Percentiles rank a stretch among this genome's conserved stretches.
phyloP scores from a whole-genome alignment of 2,797 vertebrate species.

The Cheracebus regulus region DNA sequence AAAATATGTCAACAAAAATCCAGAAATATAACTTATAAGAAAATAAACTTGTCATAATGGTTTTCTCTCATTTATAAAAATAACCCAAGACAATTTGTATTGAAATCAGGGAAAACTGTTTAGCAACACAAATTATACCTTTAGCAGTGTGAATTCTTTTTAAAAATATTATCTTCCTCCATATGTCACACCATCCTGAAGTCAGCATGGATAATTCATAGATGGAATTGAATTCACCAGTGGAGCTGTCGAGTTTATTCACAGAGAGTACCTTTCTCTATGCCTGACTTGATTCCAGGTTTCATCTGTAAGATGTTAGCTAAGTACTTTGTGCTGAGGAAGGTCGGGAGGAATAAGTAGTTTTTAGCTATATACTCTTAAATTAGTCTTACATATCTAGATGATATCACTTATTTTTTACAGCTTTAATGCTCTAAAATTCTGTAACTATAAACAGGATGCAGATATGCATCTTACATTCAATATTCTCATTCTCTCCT shows the following conservation, averaged over 20 bases:
- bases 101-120: not conserved
- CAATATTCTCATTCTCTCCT: not conserved
- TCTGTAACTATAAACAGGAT: not conserved
- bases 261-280: not conserved
- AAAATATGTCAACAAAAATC: not conserved
- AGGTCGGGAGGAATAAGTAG: not conserved
- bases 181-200: not conserved
- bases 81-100: not conserved
- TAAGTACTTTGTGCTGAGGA: not conserved
- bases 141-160: not conserved
- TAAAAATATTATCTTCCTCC: not conserved
- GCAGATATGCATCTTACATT: not conserved
- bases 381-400: not conserved
- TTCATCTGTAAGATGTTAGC: not conserved
- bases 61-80: not conserved
- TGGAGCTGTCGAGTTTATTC: not conserved
- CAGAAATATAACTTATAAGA: not conserved
- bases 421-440: not conserved
- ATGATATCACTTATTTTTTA: not conserved
- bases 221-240: not conserved
- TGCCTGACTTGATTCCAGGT: not conserved
- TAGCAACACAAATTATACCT: not conserved
- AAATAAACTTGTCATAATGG: not conserved
- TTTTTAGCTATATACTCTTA: not conserved
- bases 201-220: not conserved